These are phyloP conservation scores for Asobara japonica DNA, from an alignment of 1,140 invertebrate genomes.

Conservation along the genomic window DNA sequence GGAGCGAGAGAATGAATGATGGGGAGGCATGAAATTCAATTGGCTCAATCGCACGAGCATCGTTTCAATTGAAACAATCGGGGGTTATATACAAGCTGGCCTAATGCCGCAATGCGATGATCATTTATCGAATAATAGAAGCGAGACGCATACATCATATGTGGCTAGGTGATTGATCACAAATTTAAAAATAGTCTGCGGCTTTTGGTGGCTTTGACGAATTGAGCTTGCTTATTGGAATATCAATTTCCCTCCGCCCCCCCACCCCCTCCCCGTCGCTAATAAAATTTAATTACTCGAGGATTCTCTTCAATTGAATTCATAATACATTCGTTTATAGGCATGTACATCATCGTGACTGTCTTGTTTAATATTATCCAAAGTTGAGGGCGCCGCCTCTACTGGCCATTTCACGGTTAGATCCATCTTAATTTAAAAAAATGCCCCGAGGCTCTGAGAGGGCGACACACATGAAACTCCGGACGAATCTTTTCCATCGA, in stretches of 20 bases:
- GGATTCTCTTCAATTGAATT: constrained; percentile 6
- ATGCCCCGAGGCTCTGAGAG: no score
- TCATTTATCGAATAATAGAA: constrained; percentile 14
- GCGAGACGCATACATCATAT: background rate
- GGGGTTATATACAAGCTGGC: background rate
- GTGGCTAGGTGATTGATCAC: background rate
- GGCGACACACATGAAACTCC: no score
- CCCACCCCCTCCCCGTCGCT: no score
- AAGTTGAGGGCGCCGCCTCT: no score
- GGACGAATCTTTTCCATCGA: no score
- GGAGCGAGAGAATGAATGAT: background rate
- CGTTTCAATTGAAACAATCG: constrained; percentile 32
- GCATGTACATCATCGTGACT: background rate
- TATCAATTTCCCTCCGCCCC: constrained; percentile 30
- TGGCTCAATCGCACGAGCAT: constrained; percentile 28
- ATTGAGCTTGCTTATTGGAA: background rate
- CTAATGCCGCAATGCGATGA: constrained; percentile 6
- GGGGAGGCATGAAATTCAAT: constrained; percentile 23
- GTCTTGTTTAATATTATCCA: background rate
- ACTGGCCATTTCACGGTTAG: no score
- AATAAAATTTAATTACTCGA: constrained; percentile 27
- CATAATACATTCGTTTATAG: constrained; percentile 6
- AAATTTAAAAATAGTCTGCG: background rate
- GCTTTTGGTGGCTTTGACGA: background rate
- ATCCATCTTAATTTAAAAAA: no score